Evolutionary conservation across 35 echinoderm and acorn worm species (phyloP).

Genomic region (Apostichopus californicus): DNA sequence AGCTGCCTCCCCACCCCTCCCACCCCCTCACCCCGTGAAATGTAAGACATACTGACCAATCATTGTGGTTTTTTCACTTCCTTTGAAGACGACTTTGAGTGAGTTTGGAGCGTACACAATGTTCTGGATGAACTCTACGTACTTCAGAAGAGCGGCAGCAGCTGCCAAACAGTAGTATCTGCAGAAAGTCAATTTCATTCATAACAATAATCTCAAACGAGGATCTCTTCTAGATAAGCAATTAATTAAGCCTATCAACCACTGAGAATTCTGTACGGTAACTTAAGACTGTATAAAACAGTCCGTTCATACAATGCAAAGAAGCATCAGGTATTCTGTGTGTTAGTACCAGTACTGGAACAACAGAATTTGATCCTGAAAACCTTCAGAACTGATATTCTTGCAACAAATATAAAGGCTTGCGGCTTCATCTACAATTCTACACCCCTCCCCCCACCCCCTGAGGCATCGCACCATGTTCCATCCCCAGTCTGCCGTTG

Average conservation of each 20-base stretch:
- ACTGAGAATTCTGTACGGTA: neutral
- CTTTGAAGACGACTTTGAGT: slow-evolving; percentile 97
- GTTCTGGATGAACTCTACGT: slow-evolving; percentile 99
- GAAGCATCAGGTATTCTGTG: neutral
- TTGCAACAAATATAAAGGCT: no score
- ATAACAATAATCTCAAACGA: neutral
- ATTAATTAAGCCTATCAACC: neutral
- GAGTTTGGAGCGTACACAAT: slow-evolving; percentile 97
- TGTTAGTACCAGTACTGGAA: no score
- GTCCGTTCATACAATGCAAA: neutral
- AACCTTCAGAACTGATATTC: no score
- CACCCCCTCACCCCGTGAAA: no score
- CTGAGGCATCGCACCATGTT: no score
- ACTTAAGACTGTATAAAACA: neutral
- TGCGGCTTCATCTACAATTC: no score
- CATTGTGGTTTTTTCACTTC: slow-evolving; percentile 95
- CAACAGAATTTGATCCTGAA: no score
- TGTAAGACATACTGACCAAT: slow-evolving; percentile 70
- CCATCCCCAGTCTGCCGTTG: no score
- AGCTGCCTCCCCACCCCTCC: no score
- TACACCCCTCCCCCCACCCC: no score
- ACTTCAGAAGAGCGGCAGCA: slow-evolving; percentile 92
- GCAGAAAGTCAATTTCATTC: neutral
- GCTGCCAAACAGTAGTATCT: slow-evolving; percentile 99
- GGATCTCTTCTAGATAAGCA: neutral